Percentiles rank a stretch among this genome's conserved stretches.
Conservation (phyloP, 2,888 invertebrate species). For the Anthophora plumipes region DNA sequence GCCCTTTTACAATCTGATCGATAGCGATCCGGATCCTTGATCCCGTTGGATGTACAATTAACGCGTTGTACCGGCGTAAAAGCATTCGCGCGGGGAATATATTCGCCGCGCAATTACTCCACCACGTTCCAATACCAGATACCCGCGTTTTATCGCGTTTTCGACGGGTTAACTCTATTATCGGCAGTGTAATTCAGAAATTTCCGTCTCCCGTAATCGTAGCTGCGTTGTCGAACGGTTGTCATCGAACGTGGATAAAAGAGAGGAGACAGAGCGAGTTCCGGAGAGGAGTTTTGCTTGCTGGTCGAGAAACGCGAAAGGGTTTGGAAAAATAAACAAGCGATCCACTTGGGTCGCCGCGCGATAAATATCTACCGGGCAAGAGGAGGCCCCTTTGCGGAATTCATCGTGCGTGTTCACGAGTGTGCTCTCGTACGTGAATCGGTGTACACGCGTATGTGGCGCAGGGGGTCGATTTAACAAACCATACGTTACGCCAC, state of each 20-base stretch:
- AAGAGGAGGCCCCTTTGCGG: conserved; percentile 68
- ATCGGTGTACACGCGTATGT: conserved; percentile 30
- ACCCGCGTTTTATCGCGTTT: not conserved
- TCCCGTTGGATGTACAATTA: conserved; percentile 8
- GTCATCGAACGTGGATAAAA: not conserved
- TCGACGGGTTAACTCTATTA: not conserved
- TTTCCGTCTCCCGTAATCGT: not conserved
- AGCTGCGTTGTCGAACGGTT: too few relatives aligned
- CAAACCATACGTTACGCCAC: conserved; percentile 84
- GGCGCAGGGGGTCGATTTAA: conserved; percentile 80
- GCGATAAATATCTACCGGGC: conserved; percentile 70
- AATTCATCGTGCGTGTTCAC: conserved; percentile 59
- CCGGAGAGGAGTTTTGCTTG: not conserved
- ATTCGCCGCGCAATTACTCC: not conserved
- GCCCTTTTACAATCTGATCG: conserved; percentile 39
- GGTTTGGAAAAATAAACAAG: conserved; percentile 62
- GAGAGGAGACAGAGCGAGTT: not conserved
- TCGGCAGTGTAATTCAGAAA: not conserved
- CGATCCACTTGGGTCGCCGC: conserved; percentile 65
- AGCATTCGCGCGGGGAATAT: not conserved
- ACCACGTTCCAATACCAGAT: not conserved
- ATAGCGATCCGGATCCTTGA: conserved; percentile 37
- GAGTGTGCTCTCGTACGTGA: conserved; percentile 9
- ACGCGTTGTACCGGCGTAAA: not conserved
- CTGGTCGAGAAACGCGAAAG: conserved; percentile 12